Conservation (phyloP, 2,888 invertebrate genomes). For the Conistra vaccinii region DNA sequence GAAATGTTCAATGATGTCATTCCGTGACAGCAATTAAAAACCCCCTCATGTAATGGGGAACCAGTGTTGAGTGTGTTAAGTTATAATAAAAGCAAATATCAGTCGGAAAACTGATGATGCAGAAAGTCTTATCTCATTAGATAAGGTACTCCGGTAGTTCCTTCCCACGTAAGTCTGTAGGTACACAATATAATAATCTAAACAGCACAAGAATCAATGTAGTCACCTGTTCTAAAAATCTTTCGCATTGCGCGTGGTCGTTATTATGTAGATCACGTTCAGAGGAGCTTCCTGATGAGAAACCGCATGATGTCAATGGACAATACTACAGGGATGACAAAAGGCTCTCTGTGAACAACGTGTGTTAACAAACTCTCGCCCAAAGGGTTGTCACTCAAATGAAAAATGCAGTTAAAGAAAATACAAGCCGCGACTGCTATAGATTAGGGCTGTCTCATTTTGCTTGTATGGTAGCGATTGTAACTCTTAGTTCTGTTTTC, state of each 20-base stretch:
- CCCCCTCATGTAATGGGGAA: background rate
- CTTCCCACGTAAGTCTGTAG: too few relatives aligned
- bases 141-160: background rate
- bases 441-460: background rate
- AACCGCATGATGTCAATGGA: conserved; percentile 41
- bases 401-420: background rate
- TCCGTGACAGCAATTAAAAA: background rate
- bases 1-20: background rate
- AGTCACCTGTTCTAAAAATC: conserved; percentile 16
- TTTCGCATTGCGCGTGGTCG: background rate
- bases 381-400: background rate
- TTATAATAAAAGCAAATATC: background rate
- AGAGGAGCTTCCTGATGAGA: conserved; percentile 47
- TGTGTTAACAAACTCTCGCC: background rate
- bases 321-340: conserved; percentile 8
- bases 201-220: conserved; percentile 10
- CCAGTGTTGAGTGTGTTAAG: background rate
- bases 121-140: background rate
- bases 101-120: conserved; percentile 1
- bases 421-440: too few relatives aligned
- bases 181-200: background rate
- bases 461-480: background rate
- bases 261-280: conserved; percentile 36
- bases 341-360: conserved; percentile 9
- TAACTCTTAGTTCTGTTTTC: background rate